phyloP scores from a whole-genome alignment of 1,140 invertebrate species.

The Globodera rostochiensis region DNA sequence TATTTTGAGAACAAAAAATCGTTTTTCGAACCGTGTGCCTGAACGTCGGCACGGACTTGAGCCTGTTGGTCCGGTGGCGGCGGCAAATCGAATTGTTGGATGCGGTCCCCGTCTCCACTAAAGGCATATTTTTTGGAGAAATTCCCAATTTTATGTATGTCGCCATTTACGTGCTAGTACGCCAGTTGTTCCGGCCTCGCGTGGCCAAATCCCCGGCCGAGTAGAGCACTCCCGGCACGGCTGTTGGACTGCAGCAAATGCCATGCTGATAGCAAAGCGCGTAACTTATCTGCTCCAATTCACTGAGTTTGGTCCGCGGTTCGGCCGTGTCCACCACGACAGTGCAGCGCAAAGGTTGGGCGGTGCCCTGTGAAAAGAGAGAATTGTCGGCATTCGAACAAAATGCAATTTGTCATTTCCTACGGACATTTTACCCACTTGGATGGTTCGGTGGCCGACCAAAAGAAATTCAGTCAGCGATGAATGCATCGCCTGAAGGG shows the following conservation, averaged over 20 bases:
- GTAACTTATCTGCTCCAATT: conserved; percentile 30
- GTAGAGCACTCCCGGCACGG: conserved; percentile 7
- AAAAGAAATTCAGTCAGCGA: too few species aligned
- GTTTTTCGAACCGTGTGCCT: too few species aligned
- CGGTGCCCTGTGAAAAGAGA: conserved; percentile 31
- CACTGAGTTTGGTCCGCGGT: conserved; percentile 5
- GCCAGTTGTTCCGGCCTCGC: too few species aligned
- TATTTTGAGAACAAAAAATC: too few species aligned
- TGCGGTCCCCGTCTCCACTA: not conserved
- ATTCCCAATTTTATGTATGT: not conserved
- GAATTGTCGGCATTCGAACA: too few species aligned
- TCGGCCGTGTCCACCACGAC: conserved; percentile 30
- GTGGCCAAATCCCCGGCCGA: not conserved
- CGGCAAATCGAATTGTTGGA: too few species aligned
- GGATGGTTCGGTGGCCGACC: too few species aligned
- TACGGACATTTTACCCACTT: too few species aligned
- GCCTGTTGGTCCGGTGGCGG: not conserved
- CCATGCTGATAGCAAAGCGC: conserved; percentile 17
- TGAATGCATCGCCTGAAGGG: too few species aligned
- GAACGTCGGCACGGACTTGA: not conserved
- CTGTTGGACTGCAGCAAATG: conserved; percentile 1
- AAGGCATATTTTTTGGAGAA: not conserved
- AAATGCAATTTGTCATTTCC: not conserved
- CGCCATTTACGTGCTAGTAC: too few species aligned
- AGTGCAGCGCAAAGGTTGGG: conserved; percentile 40